Evolutionary conservation across 2,113 vertebrate genomes (phyloP), one percentile per base, ranked within the genome.

Genomic region (Festucalex cinctus): DNA sequence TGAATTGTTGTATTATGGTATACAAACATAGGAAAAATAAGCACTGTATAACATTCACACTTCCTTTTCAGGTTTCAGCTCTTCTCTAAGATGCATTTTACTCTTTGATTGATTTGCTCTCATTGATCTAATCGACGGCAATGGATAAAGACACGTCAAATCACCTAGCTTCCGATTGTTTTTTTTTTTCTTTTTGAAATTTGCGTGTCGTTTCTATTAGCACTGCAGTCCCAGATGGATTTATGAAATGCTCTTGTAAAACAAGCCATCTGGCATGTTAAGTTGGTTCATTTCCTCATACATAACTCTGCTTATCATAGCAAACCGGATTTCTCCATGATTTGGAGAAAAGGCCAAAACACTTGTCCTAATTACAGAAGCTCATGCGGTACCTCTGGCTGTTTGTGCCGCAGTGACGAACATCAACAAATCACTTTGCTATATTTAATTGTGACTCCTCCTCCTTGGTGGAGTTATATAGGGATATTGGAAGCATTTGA

Each of bases 261-360:
- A 79, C 66, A 66, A 74, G 62, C 66, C 32, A 44, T 36, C 63
- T 69, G 26, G 36, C 57, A 66, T 84, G 20, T 60, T 35, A 60
- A 9, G 19, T 60, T 60, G 9, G 20, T 60, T 73, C 54, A 78
- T 78, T 72, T 78, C 68, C 66, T 65, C 61, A 48, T 62, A 64
- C 57, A 80, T 59, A 44, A 51, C 35, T 71, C 19, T 13, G 7
- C 49, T 48, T 69, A 44, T 70, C 60, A 24, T 12, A 26, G 20
- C 53, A 74, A 78, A 67, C 36, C 53, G 16, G 19, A 68, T 48
- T 64, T 68, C 46, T 70, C 65, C 44, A 43, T 65, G 32, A 64
- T 69, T 36, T 39, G 36, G 58, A 60, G 58, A 37, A 60, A 60
- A 37, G 19, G 58, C 19, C 58, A 37, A 60, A 39, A 60, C 58